Conservation (phyloP, 2,797 vertebrate species). For the Helostoma temminkii region DNA sequence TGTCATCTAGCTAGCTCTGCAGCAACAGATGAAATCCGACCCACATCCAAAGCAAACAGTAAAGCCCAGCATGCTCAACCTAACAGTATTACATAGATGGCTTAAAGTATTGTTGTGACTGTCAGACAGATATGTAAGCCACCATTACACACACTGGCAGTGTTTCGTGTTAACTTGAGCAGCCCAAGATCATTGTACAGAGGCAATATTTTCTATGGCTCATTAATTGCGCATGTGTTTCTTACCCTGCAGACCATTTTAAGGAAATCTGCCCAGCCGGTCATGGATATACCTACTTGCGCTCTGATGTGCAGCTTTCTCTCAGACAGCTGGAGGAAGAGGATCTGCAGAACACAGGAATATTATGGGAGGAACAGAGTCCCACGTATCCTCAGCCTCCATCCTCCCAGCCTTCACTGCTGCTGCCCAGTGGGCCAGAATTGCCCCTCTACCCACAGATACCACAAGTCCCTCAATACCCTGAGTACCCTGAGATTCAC, state of each 20-base stretch:
- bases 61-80: slow-evolving; percentile 49
- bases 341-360: slow-evolving; percentile 82
- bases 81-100: slow-evolving; percentile 64
- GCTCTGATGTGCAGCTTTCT: slow-evolving; percentile 84
- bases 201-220: slow-evolving; percentile 49
- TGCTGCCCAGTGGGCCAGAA: slow-evolving; percentile 25
- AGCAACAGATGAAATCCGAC: slow-evolving; percentile 40
- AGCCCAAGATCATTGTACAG: slow-evolving; percentile 4
- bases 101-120: slow-evolving; percentile 55
- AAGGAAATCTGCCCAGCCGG: slow-evolving; percentile 88
- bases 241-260: slow-evolving; percentile 81
- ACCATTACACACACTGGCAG: slow-evolving; percentile 53
- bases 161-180: slow-evolving; percentile 31
- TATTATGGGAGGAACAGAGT: slow-evolving; percentile 70
- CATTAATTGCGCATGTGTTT: slow-evolving; percentile 51
- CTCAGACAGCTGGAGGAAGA: slow-evolving; percentile 90
- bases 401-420: slow-evolving; percentile 61
- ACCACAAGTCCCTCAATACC: slow-evolving; percentile 60
- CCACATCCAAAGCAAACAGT: slow-evolving; percentile 42
- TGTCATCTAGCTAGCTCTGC: slow-evolving; percentile 41
- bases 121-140: slow-evolving; percentile 61
- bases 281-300: slow-evolving; percentile 86
- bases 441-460: slow-evolving; percentile 57
- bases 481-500: slow-evolving; percentile 55
- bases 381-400: slow-evolving; percentile 67